Conservation (phyloP, 2,113 vertebrate species). For the Psittacula cyanocephala region DNA sequence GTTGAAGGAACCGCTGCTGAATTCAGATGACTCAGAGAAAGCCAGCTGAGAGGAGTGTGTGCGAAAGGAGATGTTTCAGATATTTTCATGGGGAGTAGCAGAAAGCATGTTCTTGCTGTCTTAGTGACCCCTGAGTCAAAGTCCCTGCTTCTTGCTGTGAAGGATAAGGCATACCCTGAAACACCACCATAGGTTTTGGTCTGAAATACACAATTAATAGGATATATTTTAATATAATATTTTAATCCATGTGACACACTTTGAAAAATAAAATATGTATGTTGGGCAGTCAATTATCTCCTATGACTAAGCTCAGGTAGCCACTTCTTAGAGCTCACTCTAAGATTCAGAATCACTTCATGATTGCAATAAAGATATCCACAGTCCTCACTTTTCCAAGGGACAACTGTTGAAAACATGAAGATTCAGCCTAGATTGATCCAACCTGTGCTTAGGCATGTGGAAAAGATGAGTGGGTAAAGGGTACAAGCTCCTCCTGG, state of each 20-base stretch:
- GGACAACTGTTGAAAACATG: background rate
- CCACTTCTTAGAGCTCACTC: background rate
- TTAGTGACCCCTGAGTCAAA: background rate
- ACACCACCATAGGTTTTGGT: background rate
- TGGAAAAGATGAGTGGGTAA: background rate
- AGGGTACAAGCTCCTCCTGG: background rate
- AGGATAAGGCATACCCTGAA: background rate
- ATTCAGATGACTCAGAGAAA: background rate
- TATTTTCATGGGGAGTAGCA: background rate
- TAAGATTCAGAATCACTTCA: background rate
- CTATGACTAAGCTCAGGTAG: background rate
- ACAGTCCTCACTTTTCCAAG: background rate
- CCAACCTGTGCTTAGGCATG: background rate
- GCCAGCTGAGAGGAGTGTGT: background rate
- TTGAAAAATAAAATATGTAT: background rate
- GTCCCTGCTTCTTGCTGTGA: background rate
- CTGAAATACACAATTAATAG: background rate
- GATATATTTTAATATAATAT: background rate
- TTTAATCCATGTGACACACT: background rate
- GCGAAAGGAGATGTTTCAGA: background rate
- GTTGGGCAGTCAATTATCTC: background rate
- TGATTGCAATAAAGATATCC: background rate
- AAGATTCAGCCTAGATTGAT: background rate
- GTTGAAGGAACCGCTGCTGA: background rate
- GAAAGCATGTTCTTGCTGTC: background rate